phyloP scores from a whole-genome alignment of 2,797 vertebrate species.

The Psittacula derbiana region DNA sequence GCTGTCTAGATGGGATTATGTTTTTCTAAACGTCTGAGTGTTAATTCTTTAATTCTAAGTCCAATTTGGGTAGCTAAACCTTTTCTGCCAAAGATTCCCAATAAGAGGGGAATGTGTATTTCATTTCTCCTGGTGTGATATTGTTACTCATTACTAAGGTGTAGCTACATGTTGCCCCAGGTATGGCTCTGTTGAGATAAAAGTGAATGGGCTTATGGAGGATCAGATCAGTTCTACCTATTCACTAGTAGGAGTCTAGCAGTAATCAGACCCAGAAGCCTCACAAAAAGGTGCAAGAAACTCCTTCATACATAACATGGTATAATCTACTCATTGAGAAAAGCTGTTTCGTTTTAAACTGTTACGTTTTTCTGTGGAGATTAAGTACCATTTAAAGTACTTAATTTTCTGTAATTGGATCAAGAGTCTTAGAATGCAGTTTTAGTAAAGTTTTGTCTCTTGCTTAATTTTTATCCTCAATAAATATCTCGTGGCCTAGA shows the following conservation, averaged over 20 bases:
- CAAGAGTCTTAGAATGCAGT: not conserved
- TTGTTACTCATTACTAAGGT: not conserved
- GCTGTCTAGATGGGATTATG: not conserved
- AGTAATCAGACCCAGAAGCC: not conserved
- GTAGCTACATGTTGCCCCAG: not conserved
- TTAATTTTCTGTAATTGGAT: constrained; percentile 40
- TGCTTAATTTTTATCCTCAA: not conserved
- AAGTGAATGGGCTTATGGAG: not conserved
- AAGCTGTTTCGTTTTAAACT: not conserved
- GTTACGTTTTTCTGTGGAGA: not conserved
- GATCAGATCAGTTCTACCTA: not conserved
- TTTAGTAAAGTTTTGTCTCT: not conserved
- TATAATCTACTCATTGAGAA: not conserved
- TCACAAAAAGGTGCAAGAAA: not conserved
- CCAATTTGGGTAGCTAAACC: not conserved
- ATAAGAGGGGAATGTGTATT: accelerated
- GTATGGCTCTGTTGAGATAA: not conserved
- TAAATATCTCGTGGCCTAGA: not conserved
- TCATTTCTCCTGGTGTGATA: not conserved
- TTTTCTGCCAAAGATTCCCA: not conserved
- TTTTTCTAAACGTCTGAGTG: accelerated
- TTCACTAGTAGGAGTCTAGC: not conserved
- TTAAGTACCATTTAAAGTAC: constrained; percentile 5
- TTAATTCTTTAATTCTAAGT: not conserved
- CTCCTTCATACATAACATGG: not conserved